Evolutionary conservation across 2,888 invertebrate species (phyloP), one percentile per base, ranked within the genome.

Genomic region (Polyploca ridens): DNA sequence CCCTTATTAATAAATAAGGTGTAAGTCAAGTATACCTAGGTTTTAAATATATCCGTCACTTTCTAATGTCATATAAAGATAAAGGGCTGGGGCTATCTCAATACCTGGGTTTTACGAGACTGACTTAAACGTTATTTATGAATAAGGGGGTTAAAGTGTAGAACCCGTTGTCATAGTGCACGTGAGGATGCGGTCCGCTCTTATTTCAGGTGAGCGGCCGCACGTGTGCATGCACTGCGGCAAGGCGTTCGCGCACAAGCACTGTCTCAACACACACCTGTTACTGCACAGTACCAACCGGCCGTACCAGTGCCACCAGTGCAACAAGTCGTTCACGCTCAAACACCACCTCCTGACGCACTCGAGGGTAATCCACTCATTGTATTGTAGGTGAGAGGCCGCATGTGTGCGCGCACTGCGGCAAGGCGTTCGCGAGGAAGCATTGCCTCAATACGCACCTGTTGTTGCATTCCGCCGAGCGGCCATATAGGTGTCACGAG

Each of bases 391-490:
- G 97, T 69, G 97, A 97, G 82, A 92, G 97, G 68, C 97, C 97
- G 2, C 97, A 97, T 78, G 96, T 96, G 35, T 97, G 97, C 85
- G 95, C 95, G 62, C 97, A 97, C 81, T 97, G 97, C 82, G 97
- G 97, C 68, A 97, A 97, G 82, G 96, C 96, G 76, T 97, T 97
- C 82, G 97, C 97, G 64, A 95, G 97, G 86, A 97, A 97, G 88
- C 97, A 97, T 84, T 97, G 97, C 88, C 94, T 97, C 71, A 97
- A 97, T 85, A 97, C 97, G 35, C 97, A 97, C 88, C 93, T 97
- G 75, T 87, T 97, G 81, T 90, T 97, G 75, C 97, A 97, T 87
- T 97, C 97, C 57, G 96, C 97, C 44, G 97, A 97, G 74, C 94
- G 97, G 74, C 97, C 97, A 58, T 97, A 97, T 90, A 96, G 97